Evolutionary conservation across 2,113 vertebrate genomes (phyloP), one percentile per base, ranked within the genome.

Genomic region (Centropus bengalensis): DNA sequence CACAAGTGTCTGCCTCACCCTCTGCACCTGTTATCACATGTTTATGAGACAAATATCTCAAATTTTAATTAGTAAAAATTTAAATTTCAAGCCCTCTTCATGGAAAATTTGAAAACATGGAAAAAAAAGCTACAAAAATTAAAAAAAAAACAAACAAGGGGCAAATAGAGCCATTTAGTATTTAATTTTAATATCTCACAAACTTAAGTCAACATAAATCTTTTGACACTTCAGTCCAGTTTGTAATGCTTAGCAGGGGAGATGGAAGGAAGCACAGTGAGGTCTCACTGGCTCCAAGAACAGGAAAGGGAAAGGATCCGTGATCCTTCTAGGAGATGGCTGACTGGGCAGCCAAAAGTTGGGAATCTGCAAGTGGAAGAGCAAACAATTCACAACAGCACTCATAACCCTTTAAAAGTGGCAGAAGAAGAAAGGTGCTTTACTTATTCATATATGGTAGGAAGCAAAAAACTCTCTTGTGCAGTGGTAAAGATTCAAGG

Each of bases 361-460:
- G 13, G 51, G 17, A 60, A 60, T 24, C 40, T 79, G 45, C 21
- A 68, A 55, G 27, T 8, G 42, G 17, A n/a, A 76, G 30, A 62
- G 52, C 30, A 80, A 30, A 12, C 1, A 0, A 17, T 19, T n/a
- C 24, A 51, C 0, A 0, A 58, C 12, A 70, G 6, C 22, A 42
- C 36, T 36, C 36, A 36, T 36, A 36, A 36, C 15, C 16, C 22
- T 58, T 42, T 86, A 38, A 88, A 81, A 77, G 59, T 30, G 47
- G 32, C 20, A 88, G 32, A 59, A 74, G 13, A 27, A 22, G 59
- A 45, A 62, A 9, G 8, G 5, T 54, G 20, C 32, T 79, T 60
- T 27, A 56, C 10, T 67, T 63, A 4, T 23, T 82, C 10, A 10
- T 33, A 23, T 10, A 26, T 2, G 9, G 6, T 19, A 70, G 33